Conservation (phyloP, 2,113 vertebrate species). For the Lagopus leucura region DNA sequence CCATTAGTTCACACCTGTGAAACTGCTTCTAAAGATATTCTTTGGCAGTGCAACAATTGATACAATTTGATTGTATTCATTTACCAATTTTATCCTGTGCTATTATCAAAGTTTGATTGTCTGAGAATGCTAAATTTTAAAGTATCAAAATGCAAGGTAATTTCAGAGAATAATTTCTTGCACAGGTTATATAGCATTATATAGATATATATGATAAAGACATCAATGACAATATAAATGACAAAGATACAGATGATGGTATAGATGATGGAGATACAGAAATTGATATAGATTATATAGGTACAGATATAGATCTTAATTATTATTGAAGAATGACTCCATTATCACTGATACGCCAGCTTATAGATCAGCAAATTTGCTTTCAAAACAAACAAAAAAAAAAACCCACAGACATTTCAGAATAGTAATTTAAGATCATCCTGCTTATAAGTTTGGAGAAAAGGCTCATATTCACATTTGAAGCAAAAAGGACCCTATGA, state of each 20-base stretch:
- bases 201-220: background rate
- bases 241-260: background rate
- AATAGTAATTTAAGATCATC: background rate
- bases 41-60: background rate
- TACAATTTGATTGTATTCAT: background rate
- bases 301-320: fast-evolving
- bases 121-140: background rate
- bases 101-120: background rate
- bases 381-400: background rate
- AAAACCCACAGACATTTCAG: background rate
- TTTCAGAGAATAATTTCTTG: background rate
- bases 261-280: background rate
- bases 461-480: background rate
- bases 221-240: background rate
- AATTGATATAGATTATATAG: fast-evolving
- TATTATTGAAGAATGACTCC: background rate
- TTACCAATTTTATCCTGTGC: background rate
- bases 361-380: background rate
- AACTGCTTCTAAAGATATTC: background rate
- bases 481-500: background rate
- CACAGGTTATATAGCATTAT: background rate
- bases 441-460: background rate
- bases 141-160: background rate
- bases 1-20: background rate
- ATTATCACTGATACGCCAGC: background rate